Evolutionary conservation across 1,140 invertebrate species (phyloP).

Genomic region (Atopsyche davidsoni): DNA sequence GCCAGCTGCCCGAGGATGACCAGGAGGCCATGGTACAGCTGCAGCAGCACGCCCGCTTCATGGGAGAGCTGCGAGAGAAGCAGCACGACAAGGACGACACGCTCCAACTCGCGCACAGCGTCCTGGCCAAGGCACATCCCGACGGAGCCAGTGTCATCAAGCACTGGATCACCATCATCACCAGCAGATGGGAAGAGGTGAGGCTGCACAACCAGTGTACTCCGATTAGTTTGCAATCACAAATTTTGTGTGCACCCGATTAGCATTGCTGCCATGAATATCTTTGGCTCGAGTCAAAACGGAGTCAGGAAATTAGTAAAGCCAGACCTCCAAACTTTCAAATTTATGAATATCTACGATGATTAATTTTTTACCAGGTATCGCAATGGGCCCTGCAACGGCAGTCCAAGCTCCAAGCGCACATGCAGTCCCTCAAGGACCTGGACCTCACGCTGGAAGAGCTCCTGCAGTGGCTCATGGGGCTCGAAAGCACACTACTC

Average conservation of each 20-base stretch:
- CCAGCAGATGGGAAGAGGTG: slow-evolving; percentile 93
- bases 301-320: too few relatives aligned
- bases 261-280: too few relatives aligned
- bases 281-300: too few relatives aligned
- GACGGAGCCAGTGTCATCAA: slow-evolving; percentile 92
- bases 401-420: slow-evolving; percentile 65
- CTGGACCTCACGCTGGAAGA: slow-evolving; percentile 88
- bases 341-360: too few relatives aligned
- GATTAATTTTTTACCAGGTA: slow-evolving; percentile 43
- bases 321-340: too few relatives aligned
- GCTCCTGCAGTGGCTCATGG: slow-evolving; percentile 86
- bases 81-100: slow-evolving; percentile 84
- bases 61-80: slow-evolving; percentile 77
- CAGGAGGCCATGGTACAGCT: slow-evolving; percentile 79
- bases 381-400: slow-evolving; percentile 80
- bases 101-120: slow-evolving; percentile 78
- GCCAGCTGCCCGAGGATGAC: slow-evolving; percentile 85
- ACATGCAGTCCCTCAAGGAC: slow-evolving; percentile 74
- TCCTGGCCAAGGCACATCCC: slow-evolving; percentile 87
- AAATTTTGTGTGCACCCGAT: too few relatives aligned
- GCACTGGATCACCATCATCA: slow-evolving; percentile 96
- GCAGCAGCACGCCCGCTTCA: slow-evolving; percentile 81
- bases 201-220: too few relatives aligned
- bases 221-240: too few relatives aligned
- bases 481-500: slow-evolving; percentile 78